Evolutionary conservation across 1,140 invertebrate genomes (phyloP), one percentile per base, ranked within the genome.

Genomic region (Palaemon carinicauda): DNA sequence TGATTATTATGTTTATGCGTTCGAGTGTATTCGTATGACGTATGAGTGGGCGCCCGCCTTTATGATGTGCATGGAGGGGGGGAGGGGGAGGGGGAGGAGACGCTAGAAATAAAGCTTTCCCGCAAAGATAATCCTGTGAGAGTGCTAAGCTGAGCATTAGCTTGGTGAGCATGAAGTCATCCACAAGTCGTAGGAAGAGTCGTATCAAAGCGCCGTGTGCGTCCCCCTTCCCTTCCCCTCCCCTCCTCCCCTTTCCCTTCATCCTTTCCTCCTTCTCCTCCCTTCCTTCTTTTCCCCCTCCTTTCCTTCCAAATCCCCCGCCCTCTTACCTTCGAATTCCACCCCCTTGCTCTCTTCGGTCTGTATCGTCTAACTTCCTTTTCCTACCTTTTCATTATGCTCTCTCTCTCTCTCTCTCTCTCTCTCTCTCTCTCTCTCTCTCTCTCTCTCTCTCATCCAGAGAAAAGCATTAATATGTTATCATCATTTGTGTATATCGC

Each of bases 371-470:
- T n/a, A n/a, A n/a, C 19, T 7, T 21, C 60, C 19, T 41, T 33
- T 71, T 17, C 52, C 21, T 31, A 17, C 27, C 80, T 69, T 31
- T 53, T 17, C n/a, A 27, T 60, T n/a, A 21, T 1, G 17, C 51
- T 29, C 29, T 80, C 78, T 80, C 78, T 80, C 78, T 80, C 78
- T 80, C 53, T 80, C 78, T 80, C 78, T 77, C 74, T 77, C 41
- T 77, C 74, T 77, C 41, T 77, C 74, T 77, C 41, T 77, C 74
- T 77, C 41, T 77, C 74, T 41, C 41, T 77, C 74, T 77, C 41
- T 77, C 74, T 33, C 50, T 50, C 29, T n/a, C 17, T 24, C 7
- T 15, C 15, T 1, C 21, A 27, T 14, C 4, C 0, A 51, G 19
- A 78, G 75, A 78, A 15, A 78, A 27, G n/a, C 19, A 78, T 24